Base-by-base conservation (phyloP, 2,797 vertebrate genomes). In the Anisognathus igniventris region DNA sequence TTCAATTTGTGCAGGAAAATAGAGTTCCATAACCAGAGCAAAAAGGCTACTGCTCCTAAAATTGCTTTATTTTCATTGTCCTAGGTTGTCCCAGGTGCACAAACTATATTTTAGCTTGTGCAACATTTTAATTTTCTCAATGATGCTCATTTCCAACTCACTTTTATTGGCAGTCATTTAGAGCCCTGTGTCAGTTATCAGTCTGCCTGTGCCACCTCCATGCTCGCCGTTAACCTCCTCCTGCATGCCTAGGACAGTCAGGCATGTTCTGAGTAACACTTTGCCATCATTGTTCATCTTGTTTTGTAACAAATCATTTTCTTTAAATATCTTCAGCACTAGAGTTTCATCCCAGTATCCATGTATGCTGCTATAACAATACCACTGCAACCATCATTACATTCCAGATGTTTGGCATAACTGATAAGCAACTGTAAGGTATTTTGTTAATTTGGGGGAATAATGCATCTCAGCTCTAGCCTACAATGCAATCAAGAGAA, bases 171-270 rank as follows among this genome's bases (percentile, higher is more conserved):
- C 91, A 85, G 91, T 94, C 78, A 90, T 72, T 88, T 96, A 94
- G 94, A 75, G 87, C 95, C 88, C 88, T 18, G 5, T 93, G 90
- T 96, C 97, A 96, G 98, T 97, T 96, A 67, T 96, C 97, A 97
- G 97, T 98, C 98, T 98, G 98, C 98, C 98, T 98, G 98, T 93
- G 86, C 97, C 97, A 96, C 97, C 97, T 98, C 96, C 96, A 96
- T 97, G 97, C 98, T 98, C 97, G 97, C 98, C 64, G 76, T 96
- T 98, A 98, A 98, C 98, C 98, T 98, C 98, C 95, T 97, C 96
- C 98, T 98, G 98, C 99, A 99, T 98, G 98, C 98, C 97, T 97
- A 96, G 95, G 92, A 92, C 94, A 94, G 88, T 96, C 82, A 72
- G 97, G 97, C 97, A 97, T 97, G 96, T 92, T 66, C 95, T 96